Conservation (phyloP, 2,113 vertebrate species). For the Apistogramma diplotaenia region DNA sequence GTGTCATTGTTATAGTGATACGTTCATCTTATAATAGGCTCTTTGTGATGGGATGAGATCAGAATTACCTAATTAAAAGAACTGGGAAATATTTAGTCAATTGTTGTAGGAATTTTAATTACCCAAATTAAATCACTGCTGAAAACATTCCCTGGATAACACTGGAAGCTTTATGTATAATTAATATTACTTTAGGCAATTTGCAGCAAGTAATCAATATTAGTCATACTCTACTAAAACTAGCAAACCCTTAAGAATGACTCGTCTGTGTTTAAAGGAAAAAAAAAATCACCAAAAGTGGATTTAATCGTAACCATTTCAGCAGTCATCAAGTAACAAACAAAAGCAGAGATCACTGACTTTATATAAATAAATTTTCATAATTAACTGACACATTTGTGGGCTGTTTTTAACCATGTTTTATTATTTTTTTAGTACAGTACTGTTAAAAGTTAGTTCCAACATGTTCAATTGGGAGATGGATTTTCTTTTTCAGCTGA, state of each 20-base stretch:
- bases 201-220: neutral
- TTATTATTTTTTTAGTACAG: conserved; percentile 78
- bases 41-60: neutral
- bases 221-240: neutral
- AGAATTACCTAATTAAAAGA: neutral
- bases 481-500: conserved; percentile 65
- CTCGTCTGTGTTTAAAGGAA: neutral
- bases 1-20: neutral
- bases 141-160: neutral
- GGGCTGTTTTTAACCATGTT: conserved; percentile 70
- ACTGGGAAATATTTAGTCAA: neutral
- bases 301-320: neutral
- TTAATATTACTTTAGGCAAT: neutral
- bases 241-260: neutral
- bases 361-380: neutral
- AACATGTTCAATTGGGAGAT: conserved; percentile 75
- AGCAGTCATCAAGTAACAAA: neutral
- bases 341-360: neutral
- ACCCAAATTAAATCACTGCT: neutral
- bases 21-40: neutral
- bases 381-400: conserved; percentile 51
- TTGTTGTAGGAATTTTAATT: neutral
- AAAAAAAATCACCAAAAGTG: neutral
- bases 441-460: conserved; percentile 81
- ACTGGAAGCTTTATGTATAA: neutral